Percentiles rank a stretch among this genome's conserved stretches.
phyloP scores from a whole-genome alignment of 2,888 invertebrate genomes.

The Noctua fimbriata region DNA sequence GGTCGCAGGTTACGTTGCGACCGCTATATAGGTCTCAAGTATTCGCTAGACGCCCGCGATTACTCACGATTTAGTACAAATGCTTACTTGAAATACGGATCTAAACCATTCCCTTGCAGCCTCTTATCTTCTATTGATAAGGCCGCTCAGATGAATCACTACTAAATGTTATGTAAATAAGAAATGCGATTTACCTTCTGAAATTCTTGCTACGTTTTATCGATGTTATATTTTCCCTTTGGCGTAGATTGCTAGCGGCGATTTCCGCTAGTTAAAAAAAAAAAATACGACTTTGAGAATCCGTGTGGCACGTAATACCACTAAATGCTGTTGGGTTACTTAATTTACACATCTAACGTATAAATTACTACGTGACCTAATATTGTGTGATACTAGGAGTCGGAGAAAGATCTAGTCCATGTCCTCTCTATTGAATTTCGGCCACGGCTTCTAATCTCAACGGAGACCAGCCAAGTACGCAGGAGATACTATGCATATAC shows the following conservation, averaged over 20 bases:
- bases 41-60: conserved; percentile 36
- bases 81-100: conserved; percentile 26
- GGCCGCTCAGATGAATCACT: conserved; percentile 14
- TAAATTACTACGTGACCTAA: neutral
- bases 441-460: neutral
- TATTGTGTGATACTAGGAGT: neutral
- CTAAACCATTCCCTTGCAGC: conserved; percentile 1
- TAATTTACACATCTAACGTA: neutral
- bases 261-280: neutral
- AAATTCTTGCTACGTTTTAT: neutral
- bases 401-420: neutral
- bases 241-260: neutral
- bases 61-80: conserved; percentile 47
- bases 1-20: conserved; percentile 87
- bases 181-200: neutral
- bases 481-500: neutral
- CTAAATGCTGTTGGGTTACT: neutral
- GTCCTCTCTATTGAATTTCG: neutral
- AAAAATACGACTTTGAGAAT: neutral
- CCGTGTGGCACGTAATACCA: neutral
- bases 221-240: neutral
- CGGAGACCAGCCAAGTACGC: neutral
- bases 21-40: conserved; percentile 70
- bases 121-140: conserved; percentile 28
- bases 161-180: conserved; percentile 14